phyloP scores from a whole-genome alignment of 2,797 vertebrate genomes.

The Allobates femoralis region DNA sequence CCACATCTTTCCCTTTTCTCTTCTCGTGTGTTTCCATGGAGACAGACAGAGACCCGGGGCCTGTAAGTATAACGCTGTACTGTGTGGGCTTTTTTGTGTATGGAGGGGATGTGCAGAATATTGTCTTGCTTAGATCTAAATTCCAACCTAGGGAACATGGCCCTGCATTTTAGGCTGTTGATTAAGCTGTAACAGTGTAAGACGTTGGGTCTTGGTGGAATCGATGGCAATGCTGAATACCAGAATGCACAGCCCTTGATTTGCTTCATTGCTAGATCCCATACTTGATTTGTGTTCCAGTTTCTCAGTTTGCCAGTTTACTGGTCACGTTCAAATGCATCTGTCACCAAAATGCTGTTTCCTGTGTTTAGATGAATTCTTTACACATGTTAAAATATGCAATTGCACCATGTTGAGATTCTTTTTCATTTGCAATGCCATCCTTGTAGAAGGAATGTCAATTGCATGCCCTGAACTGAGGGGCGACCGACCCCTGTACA shows the following conservation, averaged over 20 bases:
- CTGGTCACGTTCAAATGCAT: neutral
- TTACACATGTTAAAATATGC: neutral
- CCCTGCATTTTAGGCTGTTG: neutral
- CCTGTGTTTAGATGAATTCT: neutral
- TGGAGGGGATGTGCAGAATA: neutral
- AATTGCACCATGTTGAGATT: neutral
- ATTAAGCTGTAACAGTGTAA: neutral
- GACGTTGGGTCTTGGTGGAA: neutral
- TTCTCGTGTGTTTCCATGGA: constrained; percentile 69
- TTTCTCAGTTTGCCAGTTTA: neutral
- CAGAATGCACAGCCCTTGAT: neutral
- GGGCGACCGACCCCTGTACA: too few species aligned
- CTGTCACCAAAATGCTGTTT: neutral
- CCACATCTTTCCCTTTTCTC: constrained; percentile 52
- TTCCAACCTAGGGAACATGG: neutral
- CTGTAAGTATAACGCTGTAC: constrained; percentile 78
- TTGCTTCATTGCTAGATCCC: neutral
- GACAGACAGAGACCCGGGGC: constrained; percentile 88
- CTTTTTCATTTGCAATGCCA: neutral
- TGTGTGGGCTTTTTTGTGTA: neutral
- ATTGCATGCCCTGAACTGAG: too few species aligned
- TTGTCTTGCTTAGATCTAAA: constrained; percentile 1
- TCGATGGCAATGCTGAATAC: neutral
- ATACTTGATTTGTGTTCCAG: neutral
- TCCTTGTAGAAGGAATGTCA: neutral